Percentiles rank a stretch among this genome's conserved stretches.
phyloP scores from a whole-genome alignment of 2,888 invertebrate species.

The Hyalella azteca region DNA sequence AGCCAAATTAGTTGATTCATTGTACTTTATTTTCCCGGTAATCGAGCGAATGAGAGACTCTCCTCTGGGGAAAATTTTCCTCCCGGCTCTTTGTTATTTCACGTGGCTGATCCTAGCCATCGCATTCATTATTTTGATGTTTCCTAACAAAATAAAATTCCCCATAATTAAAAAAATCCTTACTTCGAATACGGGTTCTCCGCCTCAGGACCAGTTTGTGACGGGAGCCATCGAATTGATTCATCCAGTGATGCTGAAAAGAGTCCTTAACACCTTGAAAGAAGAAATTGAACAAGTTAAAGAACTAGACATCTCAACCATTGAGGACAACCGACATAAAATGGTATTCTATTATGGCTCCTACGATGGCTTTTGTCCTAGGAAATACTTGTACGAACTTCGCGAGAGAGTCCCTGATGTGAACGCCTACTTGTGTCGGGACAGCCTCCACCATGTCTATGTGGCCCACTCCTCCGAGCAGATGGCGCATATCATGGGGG shows the following conservation, averaged over 20 bases:
- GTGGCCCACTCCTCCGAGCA: not conserved
- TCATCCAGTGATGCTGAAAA: slow-evolving; percentile 31
- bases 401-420: not conserved
- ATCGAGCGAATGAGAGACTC: slow-evolving; percentile 26
- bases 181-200: not conserved
- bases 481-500: slow-evolving; percentile 7
- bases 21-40: slow-evolving; percentile 19
- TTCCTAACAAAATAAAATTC: slow-evolving; percentile 12
- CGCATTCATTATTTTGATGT: not conserved
- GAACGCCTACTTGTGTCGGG: slow-evolving; percentile 16
- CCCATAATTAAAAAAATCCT: not conserved
- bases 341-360: slow-evolving; percentile 23
- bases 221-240: slow-evolving; percentile 21
- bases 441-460: slow-evolving; percentile 16
- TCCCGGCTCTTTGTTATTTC: slow-evolving; percentile 6
- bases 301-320: not conserved
- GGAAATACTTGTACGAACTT: not conserved
- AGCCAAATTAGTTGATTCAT: not conserved
- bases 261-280: slow-evolving; percentile 22
- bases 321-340: not conserved
- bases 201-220: slow-evolving; percentile 24
- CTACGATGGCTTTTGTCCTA: not conserved
- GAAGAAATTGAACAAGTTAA: slow-evolving; percentile 27
- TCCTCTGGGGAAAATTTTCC: not conserved
- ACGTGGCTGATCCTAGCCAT: slow-evolving; percentile 2